Base-by-base conservation (phyloP, 1,140 invertebrate genomes). In the Bombyx mori region DNA sequence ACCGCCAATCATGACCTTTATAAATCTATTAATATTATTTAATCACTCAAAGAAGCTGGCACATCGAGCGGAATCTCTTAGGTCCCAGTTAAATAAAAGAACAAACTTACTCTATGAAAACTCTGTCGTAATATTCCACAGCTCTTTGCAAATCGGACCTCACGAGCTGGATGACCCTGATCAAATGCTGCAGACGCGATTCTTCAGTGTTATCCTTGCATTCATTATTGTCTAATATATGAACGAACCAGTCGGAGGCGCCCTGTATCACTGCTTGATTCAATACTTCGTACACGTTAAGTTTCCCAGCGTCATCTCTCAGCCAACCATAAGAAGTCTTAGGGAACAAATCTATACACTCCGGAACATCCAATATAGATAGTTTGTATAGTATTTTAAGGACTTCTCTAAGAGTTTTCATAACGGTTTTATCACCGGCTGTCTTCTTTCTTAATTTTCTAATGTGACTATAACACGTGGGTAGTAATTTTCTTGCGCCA, bases 81-180 rank as follows among this genome's bases (percentile, higher is more conserved):
- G n/a, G n/a, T n/a, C n/a, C n/a, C n/a, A n/a, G n/a, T n/a, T n/a
- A n/a, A n/a, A n/a, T n/a, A n/a, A n/a, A n/a, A 2, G 26, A 35
- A 35, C 0, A 35, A 35, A 90, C 89, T 88, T 88, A 94, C 94
- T 92, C 91, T 72, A 92, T 89, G 79, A 97, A 98, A 18, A 95
- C 69, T 83, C 93, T 94, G 68, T 97, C 94, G 67, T 96, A 95
- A 75, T 91, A 92, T 69, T 96, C 94, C 54, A 93, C 89, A 1
- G 94, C 94, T 67, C 92, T 91, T 74, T 95, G 93, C 18, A 97
- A 80, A 88, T 98, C 96, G 4, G 91, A 91, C 63, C 95, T 91
- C 8, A 97, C 87, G 26, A 94, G 82, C 76, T 97, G 95, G 61
- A 94, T 93, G 26, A 97, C 89, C 86, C 95, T 93, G 35, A 96